Conservation (phyloP, 2,797 vertebrate species). For the Neostethus bicornis region DNA sequence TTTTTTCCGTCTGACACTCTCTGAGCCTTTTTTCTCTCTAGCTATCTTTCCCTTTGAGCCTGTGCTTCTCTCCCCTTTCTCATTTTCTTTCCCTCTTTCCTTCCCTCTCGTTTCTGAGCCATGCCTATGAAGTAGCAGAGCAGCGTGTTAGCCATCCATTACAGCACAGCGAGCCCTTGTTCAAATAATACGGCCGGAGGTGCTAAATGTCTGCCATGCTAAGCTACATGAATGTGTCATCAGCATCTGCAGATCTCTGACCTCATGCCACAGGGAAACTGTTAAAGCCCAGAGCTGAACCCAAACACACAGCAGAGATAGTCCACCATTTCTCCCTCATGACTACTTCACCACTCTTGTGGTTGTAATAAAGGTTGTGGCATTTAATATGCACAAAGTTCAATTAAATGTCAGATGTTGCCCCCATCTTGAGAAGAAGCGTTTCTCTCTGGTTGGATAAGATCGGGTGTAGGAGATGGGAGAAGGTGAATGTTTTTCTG, state of each 20-base stretch:
- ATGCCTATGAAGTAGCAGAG: constrained; percentile 51
- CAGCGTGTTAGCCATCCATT: constrained; percentile 42
- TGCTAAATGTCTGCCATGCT: constrained; percentile 33
- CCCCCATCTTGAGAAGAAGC: constrained; percentile 19
- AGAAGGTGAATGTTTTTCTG: constrained; percentile 44
- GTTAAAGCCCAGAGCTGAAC: constrained; percentile 11
- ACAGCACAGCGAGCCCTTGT: constrained; percentile 36
- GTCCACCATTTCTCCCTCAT: neutral
- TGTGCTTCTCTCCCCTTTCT: constrained; percentile 50
- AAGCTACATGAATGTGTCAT: constrained; percentile 47
- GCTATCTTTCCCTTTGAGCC: constrained; percentile 65
- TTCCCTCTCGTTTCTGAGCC: constrained; percentile 52
- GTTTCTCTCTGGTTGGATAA: constrained; percentile 13
- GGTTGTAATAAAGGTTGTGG: constrained; percentile 39
- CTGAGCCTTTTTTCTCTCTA: constrained; percentile 57
- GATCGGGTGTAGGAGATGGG: constrained; percentile 11
- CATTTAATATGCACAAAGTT: constrained; percentile 57
- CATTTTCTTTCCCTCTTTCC: constrained; percentile 49
- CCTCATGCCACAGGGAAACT: constrained; percentile 30
- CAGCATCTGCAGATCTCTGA: constrained; percentile 44
- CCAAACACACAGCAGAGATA: constrained; percentile 20
- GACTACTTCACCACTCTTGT: constrained; percentile 3
- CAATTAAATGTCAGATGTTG: constrained; percentile 51
- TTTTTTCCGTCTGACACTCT: constrained; percentile 48
- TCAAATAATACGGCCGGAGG: constrained; percentile 44